A percentile compares a stretch with the other conserved stretches of the same genome.
Evolutionary conservation across 2,797 vertebrate genomes (phyloP).

Genomic region (Neoniphon sammara): DNA sequence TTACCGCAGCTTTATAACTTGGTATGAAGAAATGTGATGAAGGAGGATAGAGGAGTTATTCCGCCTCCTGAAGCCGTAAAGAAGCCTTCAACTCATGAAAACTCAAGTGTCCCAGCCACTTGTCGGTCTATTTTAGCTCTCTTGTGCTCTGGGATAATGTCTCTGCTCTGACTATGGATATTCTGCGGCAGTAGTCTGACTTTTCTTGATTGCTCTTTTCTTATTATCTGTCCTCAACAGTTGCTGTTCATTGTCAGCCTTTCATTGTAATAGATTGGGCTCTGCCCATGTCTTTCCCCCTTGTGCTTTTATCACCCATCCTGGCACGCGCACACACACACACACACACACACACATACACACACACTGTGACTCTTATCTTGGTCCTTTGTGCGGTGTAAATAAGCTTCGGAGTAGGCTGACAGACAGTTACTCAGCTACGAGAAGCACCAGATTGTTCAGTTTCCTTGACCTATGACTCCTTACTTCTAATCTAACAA

Average conservation of each 20-base stretch:
- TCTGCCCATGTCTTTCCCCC: slow-evolving; percentile 2
- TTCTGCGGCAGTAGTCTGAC: slow-evolving; percentile 34
- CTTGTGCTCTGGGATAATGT: slow-evolving; percentile 22
- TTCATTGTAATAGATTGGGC: slow-evolving; percentile 39
- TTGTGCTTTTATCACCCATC: slow-evolving; percentile 28
- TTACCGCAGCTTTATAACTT: background rate
- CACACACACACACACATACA: background rate
- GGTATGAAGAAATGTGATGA: background rate
- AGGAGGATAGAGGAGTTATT: background rate
- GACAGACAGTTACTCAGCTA: slow-evolving; percentile 38
- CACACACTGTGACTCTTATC: slow-evolving; percentile 55
- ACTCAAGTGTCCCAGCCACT: slow-evolving; percentile 7
- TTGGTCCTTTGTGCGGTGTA: slow-evolving; percentile 58
- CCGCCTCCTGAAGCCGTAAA: background rate
- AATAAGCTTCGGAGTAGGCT: slow-evolving; percentile 51
- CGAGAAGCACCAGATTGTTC: slow-evolving; percentile 43
- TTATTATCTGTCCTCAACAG: slow-evolving; percentile 59
- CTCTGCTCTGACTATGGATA: slow-evolving; percentile 24
- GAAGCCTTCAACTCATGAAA: background rate
- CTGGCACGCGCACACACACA: background rate
- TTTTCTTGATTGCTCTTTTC: slow-evolving; percentile 35
- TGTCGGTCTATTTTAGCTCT: background rate
- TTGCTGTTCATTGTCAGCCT: slow-evolving; percentile 54
- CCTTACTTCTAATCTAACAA: slow-evolving; percentile 40
- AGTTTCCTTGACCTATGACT: slow-evolving; percentile 46